These are phyloP conservation scores for Magallana nippona DNA, from an alignment of 2,888 invertebrate species.

Conservation along the genomic window DNA sequence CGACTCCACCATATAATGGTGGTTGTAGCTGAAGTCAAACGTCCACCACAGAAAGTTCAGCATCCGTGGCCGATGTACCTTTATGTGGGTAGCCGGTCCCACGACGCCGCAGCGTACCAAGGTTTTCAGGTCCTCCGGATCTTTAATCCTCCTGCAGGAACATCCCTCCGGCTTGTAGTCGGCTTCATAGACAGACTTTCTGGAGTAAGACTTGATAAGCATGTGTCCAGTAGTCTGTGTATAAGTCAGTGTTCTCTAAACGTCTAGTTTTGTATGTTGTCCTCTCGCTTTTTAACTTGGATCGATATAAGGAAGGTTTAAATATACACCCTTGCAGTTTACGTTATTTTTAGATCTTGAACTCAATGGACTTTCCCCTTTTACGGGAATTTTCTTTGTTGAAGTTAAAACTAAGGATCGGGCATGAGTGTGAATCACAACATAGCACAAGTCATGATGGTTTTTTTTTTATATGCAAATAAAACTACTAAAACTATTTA, in stretches of 20 bases:
- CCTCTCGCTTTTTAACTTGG: neutral
- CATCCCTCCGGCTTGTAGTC: neutral
- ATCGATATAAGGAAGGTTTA: no score
- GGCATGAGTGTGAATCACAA: no score
- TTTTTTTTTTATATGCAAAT: no score
- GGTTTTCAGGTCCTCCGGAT: neutral
- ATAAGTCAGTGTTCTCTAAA: neutral
- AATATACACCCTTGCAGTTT: no score
- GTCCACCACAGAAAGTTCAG: constrained; percentile 3
- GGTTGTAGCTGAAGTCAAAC: constrained; percentile 3
- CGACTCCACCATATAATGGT: constrained; percentile 8
- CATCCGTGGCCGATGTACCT: neutral
- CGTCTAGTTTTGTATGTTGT: neutral
- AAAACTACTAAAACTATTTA: no score
- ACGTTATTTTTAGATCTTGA: no score
- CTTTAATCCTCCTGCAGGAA: neutral
- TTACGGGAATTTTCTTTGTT: no score
- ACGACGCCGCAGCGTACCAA: neutral
- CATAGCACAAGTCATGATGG: no score
- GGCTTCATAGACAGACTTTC: neutral
- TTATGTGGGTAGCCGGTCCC: neutral
- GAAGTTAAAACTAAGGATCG: no score
- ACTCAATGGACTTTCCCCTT: no score
- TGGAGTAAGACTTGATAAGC: neutral
- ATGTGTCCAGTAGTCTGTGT: neutral